Conservation (phyloP, 2,797 vertebrate genomes). For the Diglossa cyanea region DNA sequence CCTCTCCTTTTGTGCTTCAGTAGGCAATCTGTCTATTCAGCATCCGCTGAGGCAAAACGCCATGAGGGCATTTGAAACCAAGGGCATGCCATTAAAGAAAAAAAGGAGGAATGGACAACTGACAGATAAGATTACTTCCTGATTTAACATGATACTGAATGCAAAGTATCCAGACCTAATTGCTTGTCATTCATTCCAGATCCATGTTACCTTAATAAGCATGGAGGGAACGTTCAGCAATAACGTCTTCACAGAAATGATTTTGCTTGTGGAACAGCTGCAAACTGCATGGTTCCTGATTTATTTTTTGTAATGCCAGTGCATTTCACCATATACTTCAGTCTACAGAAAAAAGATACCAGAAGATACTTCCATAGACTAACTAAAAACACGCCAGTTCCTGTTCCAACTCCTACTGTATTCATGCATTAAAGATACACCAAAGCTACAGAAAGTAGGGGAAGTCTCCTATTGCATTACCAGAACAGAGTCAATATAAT, state of each 20-base stretch:
- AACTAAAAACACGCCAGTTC: neutral
- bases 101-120: neutral
- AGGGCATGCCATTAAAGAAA: neutral
- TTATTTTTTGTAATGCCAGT: neutral
- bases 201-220: neutral
- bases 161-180: neutral
- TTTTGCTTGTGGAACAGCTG: neutral
- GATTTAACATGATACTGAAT: neutral
- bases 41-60: neutral
- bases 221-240: neutral
- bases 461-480: neutral
- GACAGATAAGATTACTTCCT: neutral
- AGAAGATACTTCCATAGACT: neutral
- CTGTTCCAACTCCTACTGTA: neutral
- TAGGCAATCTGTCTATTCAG: neutral
- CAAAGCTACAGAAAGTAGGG: neutral
- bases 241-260: neutral
- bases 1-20: neutral
- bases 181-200: neutral
- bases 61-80: neutral
- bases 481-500: neutral
- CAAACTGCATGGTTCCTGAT: neutral
- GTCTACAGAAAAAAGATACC: neutral
- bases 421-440: neutral
- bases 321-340: neutral